Evolutionary conservation across 2,113 vertebrate genomes (phyloP), one percentile per base, ranked within the genome.

Genomic region (Platichthys flesus): DNA sequence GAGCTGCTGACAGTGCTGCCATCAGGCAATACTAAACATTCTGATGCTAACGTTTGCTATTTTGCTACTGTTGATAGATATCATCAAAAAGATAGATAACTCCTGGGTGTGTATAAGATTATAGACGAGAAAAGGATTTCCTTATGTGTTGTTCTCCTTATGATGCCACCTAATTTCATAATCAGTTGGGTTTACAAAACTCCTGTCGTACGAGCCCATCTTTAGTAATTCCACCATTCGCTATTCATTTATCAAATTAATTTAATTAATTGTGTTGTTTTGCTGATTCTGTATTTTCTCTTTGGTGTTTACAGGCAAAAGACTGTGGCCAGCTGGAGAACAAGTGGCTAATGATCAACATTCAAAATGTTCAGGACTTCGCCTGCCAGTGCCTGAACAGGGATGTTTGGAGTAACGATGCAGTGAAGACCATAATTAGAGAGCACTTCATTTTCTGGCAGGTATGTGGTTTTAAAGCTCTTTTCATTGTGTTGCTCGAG

Each of bases 331-430:
- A 99, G 91, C 93, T 98, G 90, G 96, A 99, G 90, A 98, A 98
- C 94, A 99, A 98, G 59, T 99, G 98, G 98, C 95, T 99, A 56
- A 99, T 99, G 98, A 99, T 99, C 90, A 99, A 99, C 92, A 99
- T 99, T 79, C 98, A 99, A 79, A 99, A 99, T 3, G 98, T 99
- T 59, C 97, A 99, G 81, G 98, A 99, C 83, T 99, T 99, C 63
- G 96, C 98, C 54, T 99, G 98, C 84, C 98, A 99, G 89, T 99
- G 98, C 89, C 93, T 99, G 58, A 99, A 99, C 88, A 95, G 98
- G 0, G 98, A 99, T 0, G 97, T 99, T 8, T 99, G 98, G 98
- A 99, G 98, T 87, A 99, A 98, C 1, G 97, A 99, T 58, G 96
- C 97, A 28, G 98, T 99, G 83, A 98, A 97, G 90, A 97, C 94